Conservation (phyloP, 1,140 invertebrate genomes). For the Daktulosphaira vitifoliae region DNA sequence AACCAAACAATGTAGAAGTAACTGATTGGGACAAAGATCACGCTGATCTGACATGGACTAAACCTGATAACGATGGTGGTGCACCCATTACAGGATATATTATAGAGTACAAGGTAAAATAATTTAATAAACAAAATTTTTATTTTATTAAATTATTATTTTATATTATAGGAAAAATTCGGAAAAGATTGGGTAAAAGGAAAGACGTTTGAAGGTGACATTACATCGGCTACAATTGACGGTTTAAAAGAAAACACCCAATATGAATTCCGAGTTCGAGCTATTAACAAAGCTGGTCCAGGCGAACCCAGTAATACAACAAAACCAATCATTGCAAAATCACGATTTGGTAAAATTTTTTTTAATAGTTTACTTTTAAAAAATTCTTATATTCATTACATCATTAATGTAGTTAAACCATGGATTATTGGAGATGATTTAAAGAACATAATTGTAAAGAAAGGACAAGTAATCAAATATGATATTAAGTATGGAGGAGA, state of each 20-base stretch:
- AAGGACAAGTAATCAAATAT: constrained; percentile 83
- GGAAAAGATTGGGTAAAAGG: constrained; percentile 78
- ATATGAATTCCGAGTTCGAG: constrained; percentile 93
- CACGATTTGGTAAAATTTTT: constrained; percentile 57
- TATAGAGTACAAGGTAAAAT: constrained; percentile 69
- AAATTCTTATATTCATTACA: neutral
- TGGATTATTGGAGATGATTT: constrained; percentile 81
- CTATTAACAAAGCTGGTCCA: constrained; percentile 91
- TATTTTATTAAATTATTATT: neutral
- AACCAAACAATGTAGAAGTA: constrained; percentile 82
- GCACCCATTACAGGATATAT: constrained; percentile 90
- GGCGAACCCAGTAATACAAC: constrained; percentile 90
- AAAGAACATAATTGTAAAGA: constrained; percentile 81
- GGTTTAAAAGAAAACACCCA: constrained; percentile 88
- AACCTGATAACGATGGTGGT: constrained; percentile 83
- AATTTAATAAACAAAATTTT: constrained; percentile 1
- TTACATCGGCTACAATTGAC: constrained; percentile 66
- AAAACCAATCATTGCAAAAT: constrained; percentile 91
- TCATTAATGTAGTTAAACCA: constrained; percentile 68
- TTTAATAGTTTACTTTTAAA: neutral
- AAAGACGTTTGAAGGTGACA: constrained; percentile 68
- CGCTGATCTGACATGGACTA: constrained; percentile 83
- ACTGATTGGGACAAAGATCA: constrained; percentile 93
- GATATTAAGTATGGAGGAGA: constrained; percentile 93
- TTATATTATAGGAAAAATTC: constrained; percentile 63